Base-by-base conservation (phyloP, 2,888 invertebrate genomes). In the Agapetus fuscipes region DNA sequence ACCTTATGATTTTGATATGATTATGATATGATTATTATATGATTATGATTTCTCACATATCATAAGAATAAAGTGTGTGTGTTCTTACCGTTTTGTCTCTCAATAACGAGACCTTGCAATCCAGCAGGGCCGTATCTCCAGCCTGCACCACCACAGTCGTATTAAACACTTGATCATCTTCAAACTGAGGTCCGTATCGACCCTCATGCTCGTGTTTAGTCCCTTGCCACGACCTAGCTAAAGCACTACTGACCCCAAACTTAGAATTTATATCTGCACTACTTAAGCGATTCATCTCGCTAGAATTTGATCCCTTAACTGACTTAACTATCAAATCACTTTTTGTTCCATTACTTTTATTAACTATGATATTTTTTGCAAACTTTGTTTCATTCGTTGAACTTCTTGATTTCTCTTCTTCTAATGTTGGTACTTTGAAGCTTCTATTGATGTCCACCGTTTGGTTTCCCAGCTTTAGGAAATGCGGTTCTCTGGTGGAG, bases 101-200 rank as follows among this genome's bases (percentile, higher is more conserved):
- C 37, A 75, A 62, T 50, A 75, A 59, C 37, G 72, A 72, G 56
- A 75, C 75, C 55, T 66, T 66, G 57, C 77, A 78, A 58, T 77
- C 72, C 47, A 78, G 60, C 44, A 66, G 64, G 45, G 74, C 72
- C 42, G 67, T 73, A 49, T 69, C 72, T 17, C 75, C 76, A 42
- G 74, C 72, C 51, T 76, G 76, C 15, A 76, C 74, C 14, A 76
- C 76, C 43, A 76, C 65, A 53, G 76, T 77, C 41, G 68, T 63
- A 37, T 69, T 61, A 47, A 71, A 68, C 26, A 69, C 71, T 39
- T 56, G 37, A 26, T 45, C 37, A 37, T 49, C 54, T 53, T 76
- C 75, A 53, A 76, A 75, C 53, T 74, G 74, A 46, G 76, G 75
- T 39, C 75, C 76, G 60, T 72, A 72, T 49, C 72, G 68, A 49